phyloP scores from a whole-genome alignment of 2,797 vertebrate species.

The Pseudochirops corinnae region DNA sequence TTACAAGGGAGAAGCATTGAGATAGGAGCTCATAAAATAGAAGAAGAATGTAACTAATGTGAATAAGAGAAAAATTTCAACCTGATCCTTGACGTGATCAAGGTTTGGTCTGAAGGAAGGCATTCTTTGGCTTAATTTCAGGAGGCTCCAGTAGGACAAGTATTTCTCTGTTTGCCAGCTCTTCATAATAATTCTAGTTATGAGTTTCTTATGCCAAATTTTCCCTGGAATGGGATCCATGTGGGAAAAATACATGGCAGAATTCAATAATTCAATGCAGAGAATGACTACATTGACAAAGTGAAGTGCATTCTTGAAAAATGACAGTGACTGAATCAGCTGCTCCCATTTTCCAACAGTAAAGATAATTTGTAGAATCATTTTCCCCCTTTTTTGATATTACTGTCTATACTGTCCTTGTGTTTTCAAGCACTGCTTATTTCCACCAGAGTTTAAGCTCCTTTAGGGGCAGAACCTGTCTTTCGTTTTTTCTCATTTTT shows the following conservation, averaged over 20 bases:
- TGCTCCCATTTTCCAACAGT: constrained; percentile 23
- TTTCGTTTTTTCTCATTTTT: not conserved
- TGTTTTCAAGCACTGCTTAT: not conserved
- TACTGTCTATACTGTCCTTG: not conserved
- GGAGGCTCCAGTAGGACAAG: constrained; percentile 61
- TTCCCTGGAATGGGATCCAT: constrained; percentile 68
- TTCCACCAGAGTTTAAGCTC: not conserved
- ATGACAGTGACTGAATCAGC: constrained; percentile 41
- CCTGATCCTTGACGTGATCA: constrained; percentile 48
- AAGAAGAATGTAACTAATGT: not conserved
- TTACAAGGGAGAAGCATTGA: not conserved
- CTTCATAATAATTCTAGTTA: constrained; percentile 77
- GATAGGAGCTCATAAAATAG: not conserved
- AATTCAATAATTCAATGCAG: constrained; percentile 61
- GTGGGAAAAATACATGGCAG: constrained; percentile 69
- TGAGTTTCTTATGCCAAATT: constrained; percentile 74
- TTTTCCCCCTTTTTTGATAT: not conserved
- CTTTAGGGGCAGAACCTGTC: not conserved
- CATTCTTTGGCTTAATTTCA: constrained; percentile 65
- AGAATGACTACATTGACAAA: constrained; percentile 52
- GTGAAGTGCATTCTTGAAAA: constrained; percentile 48
- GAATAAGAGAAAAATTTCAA: constrained; percentile 52
- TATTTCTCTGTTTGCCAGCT: constrained; percentile 76
- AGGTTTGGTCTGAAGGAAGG: constrained; percentile 66
- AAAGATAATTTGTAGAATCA: constrained; percentile 2